These are phyloP conservation scores for Cheumatopsyche charites DNA, from an alignment of 1,140 invertebrate genomes.

Conservation along the genomic window DNA sequence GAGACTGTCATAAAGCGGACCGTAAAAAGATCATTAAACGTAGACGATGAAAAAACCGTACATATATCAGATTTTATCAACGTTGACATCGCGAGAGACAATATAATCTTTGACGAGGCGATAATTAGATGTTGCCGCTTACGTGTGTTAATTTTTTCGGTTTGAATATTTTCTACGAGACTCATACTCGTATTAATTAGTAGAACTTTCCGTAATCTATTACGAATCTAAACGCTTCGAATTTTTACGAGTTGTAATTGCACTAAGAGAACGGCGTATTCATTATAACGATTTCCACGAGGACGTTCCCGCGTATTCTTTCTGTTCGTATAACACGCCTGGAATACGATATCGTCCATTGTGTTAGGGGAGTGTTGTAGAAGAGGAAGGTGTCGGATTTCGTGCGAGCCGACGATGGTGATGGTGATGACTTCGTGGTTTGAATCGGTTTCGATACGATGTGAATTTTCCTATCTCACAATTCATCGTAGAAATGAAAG, in stretches of 20 bases:
- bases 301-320: background rate
- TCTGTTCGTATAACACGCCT: background rate
- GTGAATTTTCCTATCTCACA: no score
- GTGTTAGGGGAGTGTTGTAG: slow-evolving; percentile 16
- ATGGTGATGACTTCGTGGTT: background rate
- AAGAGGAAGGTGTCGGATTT: slow-evolving; percentile 26
- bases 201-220: no score
- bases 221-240: no score
- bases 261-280: no score
- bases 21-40: no score
- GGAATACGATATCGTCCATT: slow-evolving; percentile 38
- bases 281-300: no score
- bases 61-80: slow-evolving; percentile 1
- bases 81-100: background rate
- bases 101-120: slow-evolving; percentile 13
- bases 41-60: no score
- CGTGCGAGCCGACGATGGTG: slow-evolving; percentile 32
- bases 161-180: background rate
- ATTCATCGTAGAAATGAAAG: no score
- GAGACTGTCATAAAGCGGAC: no score
- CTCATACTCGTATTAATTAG: no score
- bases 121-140: slow-evolving; percentile 1
- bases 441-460: background rate
- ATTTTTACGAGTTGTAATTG: no score
- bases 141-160: background rate